phyloP scores from a whole-genome alignment of 2,113 vertebrate genomes.

The Halcyon malimbica region DNA sequence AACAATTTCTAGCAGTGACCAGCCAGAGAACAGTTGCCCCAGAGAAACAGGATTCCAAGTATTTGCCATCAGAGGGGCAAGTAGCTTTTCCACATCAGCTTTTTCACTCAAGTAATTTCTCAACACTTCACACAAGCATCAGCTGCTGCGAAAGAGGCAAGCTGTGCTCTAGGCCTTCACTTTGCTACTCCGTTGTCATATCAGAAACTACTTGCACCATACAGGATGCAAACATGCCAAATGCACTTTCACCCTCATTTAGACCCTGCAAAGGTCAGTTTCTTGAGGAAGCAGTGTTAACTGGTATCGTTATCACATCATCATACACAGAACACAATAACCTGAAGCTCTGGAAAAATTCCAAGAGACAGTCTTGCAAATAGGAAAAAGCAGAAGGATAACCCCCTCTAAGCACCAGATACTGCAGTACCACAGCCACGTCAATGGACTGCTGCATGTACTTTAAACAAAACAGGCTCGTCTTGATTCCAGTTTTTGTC shows the following conservation, averaged over 20 bases:
- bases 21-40: not conserved
- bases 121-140: not conserved
- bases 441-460: not conserved
- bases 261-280: not conserved
- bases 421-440: not conserved
- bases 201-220: not conserved
- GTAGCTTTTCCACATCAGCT: not conserved
- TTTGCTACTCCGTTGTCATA: not conserved
- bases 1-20: not conserved
- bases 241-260: conserved; percentile 12
- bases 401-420: not conserved
- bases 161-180: not conserved
- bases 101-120: not conserved
- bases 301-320: not conserved
- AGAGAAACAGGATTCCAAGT: not conserved
- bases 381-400: not conserved
- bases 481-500: not conserved
- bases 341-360: conserved; percentile 5
- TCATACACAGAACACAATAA: conserved; percentile 2
- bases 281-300: conserved; percentile 4
- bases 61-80: not conserved
- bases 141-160: not conserved
- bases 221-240: conserved; percentile 23
- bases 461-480: not conserved
- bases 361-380: not conserved